Percentiles rank a stretch among this genome's conserved stretches.
These are phyloP conservation scores for Empidonax alnorum DNA, from an alignment of 2,113 vertebrate species.

Conservation along the genomic window DNA sequence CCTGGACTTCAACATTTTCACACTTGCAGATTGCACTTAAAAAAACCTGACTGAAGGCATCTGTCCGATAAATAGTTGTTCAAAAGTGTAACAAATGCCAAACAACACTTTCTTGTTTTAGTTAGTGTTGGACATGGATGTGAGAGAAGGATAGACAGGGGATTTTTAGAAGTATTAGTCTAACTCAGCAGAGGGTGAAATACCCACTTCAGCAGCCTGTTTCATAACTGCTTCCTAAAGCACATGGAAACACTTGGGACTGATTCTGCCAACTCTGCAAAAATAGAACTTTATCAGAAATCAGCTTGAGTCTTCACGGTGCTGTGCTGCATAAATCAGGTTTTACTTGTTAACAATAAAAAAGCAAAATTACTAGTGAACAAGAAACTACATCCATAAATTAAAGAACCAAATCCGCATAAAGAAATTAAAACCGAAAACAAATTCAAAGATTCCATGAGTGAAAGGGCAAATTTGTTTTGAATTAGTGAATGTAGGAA, in stretches of 20 bases:
- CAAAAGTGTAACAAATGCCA: conserved; percentile 11
- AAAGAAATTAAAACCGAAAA: background rate
- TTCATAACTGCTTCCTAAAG: conserved; percentile 18
- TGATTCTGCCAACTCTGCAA: background rate
- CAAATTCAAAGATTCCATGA: background rate
- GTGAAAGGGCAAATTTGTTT: background rate
- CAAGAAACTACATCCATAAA: background rate
- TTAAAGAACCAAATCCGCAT: background rate
- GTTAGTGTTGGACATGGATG: background rate
- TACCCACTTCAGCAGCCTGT: background rate
- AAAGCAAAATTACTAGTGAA: background rate
- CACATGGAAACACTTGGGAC: background rate
- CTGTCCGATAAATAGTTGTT: conserved; percentile 8
- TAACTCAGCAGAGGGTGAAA: background rate
- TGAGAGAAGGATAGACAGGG: background rate
- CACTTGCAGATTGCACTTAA: background rate
- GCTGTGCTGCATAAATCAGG: background rate
- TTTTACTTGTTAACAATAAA: background rate
- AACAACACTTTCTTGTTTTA: conserved; percentile 11
- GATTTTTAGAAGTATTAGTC: background rate
- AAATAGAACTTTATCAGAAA: background rate
- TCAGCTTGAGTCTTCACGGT: background rate
- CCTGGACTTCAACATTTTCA: background rate
- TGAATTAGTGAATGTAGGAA: background rate
- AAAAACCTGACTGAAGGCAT: background rate